phyloP scores from a whole-genome alignment of 2,113 vertebrate species.

The Anarrhichthys ocellatus region DNA sequence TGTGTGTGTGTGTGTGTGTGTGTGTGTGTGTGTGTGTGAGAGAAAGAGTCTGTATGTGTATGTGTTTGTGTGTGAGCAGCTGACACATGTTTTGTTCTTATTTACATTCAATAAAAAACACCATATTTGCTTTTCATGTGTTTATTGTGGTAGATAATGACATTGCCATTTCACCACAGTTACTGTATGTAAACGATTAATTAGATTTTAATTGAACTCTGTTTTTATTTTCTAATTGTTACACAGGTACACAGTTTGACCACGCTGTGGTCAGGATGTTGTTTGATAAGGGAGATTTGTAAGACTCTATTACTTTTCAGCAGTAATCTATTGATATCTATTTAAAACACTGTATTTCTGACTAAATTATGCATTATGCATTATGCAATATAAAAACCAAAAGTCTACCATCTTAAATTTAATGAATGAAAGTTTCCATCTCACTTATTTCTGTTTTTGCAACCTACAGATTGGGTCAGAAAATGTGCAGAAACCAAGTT shows the following conservation, averaged over 20 bases:
- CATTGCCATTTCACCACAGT: not conserved
- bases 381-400: not conserved
- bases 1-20: constrained; percentile 26
- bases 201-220: not conserved
- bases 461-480: not conserved
- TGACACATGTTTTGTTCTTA: constrained; percentile 10
- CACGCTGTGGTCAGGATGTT: not conserved
- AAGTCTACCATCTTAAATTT: not conserved
- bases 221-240: not conserved
- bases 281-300: not conserved
- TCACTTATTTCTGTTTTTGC: not conserved
- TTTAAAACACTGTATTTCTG: not conserved
- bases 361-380: not conserved
- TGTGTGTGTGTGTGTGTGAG: constrained; percentile 30
- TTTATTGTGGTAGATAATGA: not conserved
- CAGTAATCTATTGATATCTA: not conserved
- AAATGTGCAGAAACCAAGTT: not conserved
- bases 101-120: not conserved
- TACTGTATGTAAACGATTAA: not conserved
- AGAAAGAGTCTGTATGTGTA: constrained; percentile 3
- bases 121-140: not conserved
- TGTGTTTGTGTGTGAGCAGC: constrained; percentile 31
- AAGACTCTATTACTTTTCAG: not conserved
- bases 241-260: not conserved
- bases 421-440: not conserved